phyloP scores from a whole-genome alignment of 2,113 vertebrate species.

The Thunnus maccoyii region DNA sequence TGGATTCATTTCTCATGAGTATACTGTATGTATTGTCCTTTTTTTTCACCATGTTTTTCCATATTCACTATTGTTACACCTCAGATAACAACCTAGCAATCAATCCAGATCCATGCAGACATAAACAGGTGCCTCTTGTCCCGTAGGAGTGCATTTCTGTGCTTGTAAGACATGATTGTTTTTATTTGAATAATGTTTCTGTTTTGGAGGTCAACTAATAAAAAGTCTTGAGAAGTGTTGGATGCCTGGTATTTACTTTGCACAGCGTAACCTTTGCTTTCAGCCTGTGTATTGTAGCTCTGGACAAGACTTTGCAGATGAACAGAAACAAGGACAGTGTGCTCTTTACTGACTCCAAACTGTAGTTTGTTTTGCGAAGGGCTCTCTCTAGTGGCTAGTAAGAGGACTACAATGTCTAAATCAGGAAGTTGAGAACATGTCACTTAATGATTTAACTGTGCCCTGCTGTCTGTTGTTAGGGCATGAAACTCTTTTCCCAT shows the following conservation, averaged over 20 bases:
- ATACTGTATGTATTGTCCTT: slow-evolving; percentile 5
- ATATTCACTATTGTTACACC: slow-evolving; percentile 8
- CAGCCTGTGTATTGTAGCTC: not conserved
- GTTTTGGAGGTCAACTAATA: slow-evolving; percentile 30
- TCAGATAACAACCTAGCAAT: not conserved
- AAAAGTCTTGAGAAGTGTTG: slow-evolving; percentile 20
- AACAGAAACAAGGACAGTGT: not conserved
- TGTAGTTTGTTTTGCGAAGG: not conserved
- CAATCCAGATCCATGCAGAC: slow-evolving; percentile 14
- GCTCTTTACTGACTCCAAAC: not conserved
- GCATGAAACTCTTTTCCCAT: too few relatives aligned
- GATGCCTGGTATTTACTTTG: not conserved
- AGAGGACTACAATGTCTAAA: not conserved
- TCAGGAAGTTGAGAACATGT: too few relatives aligned
- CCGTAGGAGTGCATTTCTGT: slow-evolving; percentile 26
- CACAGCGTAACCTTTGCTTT: not conserved
- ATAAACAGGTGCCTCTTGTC: slow-evolving; percentile 54
- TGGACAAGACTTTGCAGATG: not conserved
- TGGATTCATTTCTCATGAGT: slow-evolving; percentile 16
- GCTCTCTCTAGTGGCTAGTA: slow-evolving; percentile 44
- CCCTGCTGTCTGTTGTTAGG: too few relatives aligned
- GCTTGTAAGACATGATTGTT: slow-evolving; percentile 29
- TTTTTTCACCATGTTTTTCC: slow-evolving; percentile 8
- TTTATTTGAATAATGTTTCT: slow-evolving; percentile 33
- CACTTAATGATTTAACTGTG: too few relatives aligned